A percentile compares a stretch with the other conserved stretches of the same genome.
phyloP scores from a whole-genome alignment of 2,888 invertebrate genomes.

The Griposia aprilina region DNA sequence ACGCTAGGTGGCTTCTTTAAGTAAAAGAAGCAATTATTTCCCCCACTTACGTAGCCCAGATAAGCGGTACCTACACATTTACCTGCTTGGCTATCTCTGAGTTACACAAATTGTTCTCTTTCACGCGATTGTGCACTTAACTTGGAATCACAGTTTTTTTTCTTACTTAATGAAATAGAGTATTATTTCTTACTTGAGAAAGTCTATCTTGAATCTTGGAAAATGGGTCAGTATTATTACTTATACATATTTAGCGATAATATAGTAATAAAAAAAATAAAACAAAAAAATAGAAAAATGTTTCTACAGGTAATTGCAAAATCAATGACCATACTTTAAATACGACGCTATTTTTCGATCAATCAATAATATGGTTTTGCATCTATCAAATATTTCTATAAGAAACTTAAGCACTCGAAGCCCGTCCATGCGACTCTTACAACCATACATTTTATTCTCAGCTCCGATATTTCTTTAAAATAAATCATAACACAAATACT shows the following conservation, averaged over 20 bases:
- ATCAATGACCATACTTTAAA: not conserved
- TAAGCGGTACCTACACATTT: conserved; percentile 36
- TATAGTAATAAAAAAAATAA: not conserved
- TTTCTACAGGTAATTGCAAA: no score
- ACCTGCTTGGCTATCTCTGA: conserved; percentile 30
- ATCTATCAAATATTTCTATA: not conserved
- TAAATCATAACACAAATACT: not conserved
- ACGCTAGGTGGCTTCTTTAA: conserved; percentile 16
- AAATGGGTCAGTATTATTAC: not conserved
- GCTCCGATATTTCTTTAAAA: not conserved
- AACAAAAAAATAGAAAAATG: no score
- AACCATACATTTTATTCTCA: not conserved
- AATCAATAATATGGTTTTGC: not conserved
- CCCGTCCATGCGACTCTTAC: not conserved
- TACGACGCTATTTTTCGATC: not conserved
- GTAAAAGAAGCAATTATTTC: conserved; percentile 52
- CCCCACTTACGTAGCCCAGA: conserved; percentile 34
- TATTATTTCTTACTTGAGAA: no score
- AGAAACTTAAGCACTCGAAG: not conserved
- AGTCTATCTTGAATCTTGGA: not conserved
- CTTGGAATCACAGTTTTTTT: conserved; percentile 20
- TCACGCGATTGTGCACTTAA: conserved; percentile 46
- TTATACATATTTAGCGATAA: not conserved
- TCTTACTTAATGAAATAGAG: conserved; percentile 6
- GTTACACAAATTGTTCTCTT: conserved; percentile 34